Percentiles rank a stretch among this genome's conserved stretches.
Conservation (phyloP, 2,888 invertebrate species). For the Drosophila siamana region DNA sequence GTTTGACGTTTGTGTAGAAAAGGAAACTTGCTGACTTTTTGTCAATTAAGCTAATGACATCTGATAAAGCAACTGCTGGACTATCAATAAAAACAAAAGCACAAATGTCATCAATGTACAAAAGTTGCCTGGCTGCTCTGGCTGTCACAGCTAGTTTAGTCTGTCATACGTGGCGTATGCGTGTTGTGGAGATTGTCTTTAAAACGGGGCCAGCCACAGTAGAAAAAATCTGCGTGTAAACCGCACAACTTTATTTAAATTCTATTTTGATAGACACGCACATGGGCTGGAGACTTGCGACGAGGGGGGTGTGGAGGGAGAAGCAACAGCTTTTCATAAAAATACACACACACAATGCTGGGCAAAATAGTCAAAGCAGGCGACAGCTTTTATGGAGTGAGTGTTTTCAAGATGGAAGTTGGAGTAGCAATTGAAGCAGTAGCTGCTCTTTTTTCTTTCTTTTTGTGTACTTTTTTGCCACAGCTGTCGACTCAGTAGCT, state of each 20-base stretch:
- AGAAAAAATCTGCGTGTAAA: slow-evolving; percentile 30
- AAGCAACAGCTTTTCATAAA: slow-evolving; percentile 47
- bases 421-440: slow-evolving; percentile 9
- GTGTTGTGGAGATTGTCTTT: slow-evolving; percentile 50
- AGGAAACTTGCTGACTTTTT: slow-evolving; percentile 40
- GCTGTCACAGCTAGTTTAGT: slow-evolving; percentile 16
- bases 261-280: slow-evolving; percentile 45
- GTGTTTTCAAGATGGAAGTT: slow-evolving; percentile 12
- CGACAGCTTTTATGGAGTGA: slow-evolving; percentile 20
- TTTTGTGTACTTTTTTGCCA: slow-evolving; percentile 8
- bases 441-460: slow-evolving; percentile 5
- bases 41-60: slow-evolving; percentile 58
- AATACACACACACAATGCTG: slow-evolving; percentile 12
- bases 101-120: slow-evolving; percentile 39
- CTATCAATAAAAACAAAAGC: slow-evolving; percentile 46
- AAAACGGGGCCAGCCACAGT: slow-evolving; percentile 2
- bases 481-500: slow-evolving; percentile 50
- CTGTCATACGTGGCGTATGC: slow-evolving; percentile 62
- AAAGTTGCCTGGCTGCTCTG: slow-evolving; percentile 3
- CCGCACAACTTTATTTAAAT: slow-evolving; percentile 53
- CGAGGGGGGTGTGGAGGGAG: background rate
- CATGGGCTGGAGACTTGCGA: background rate
- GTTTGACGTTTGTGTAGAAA: slow-evolving; percentile 15
- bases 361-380: slow-evolving; percentile 39
- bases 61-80: slow-evolving; percentile 40